phyloP scores from a whole-genome alignment of 1,140 invertebrate genomes.

The Scylla paramamosain region DNA sequence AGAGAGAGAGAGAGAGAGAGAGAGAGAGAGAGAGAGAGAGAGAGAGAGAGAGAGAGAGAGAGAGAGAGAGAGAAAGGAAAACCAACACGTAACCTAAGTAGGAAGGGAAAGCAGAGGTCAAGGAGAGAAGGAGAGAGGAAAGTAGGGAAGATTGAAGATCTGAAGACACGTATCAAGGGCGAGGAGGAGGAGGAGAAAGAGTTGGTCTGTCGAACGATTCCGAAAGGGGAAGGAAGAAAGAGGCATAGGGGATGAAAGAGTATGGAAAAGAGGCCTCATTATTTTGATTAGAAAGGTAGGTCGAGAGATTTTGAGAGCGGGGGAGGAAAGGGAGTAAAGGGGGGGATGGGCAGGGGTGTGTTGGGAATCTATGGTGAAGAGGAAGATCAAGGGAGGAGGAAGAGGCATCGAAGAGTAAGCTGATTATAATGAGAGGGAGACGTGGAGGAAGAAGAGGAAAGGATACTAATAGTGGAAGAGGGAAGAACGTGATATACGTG shows the following conservation, averaged over 20 bases:
- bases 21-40: too few species aligned
- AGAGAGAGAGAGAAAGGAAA: background rate
- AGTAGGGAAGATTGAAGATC: too few species aligned
- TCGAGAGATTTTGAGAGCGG: background rate
- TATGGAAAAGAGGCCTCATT: background rate
- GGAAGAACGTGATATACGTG: too few species aligned
- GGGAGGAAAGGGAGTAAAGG: background rate
- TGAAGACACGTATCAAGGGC: too few species aligned
- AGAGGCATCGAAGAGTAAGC: constrained; percentile 13
- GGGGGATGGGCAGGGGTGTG: background rate
- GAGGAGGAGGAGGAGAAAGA: too few species aligned
- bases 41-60: too few species aligned
- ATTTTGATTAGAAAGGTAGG: constrained; percentile 14
- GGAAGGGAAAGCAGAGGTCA: too few species aligned
- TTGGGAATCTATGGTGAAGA: background rate
- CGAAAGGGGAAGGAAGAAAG: too few species aligned
- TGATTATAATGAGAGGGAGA: constrained; percentile 9
- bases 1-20: too few species aligned
- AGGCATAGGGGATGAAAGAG: background rate
- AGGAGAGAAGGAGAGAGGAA: too few species aligned
- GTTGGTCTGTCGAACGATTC: too few species aligned
- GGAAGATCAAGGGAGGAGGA: background rate
- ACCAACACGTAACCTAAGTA: background rate
- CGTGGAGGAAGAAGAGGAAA: background rate
- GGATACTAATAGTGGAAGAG: too few species aligned